These are phyloP conservation scores for Danaus melanippus DNA, from an alignment of 1,140 invertebrate genomes.

Conservation along the genomic window DNA sequence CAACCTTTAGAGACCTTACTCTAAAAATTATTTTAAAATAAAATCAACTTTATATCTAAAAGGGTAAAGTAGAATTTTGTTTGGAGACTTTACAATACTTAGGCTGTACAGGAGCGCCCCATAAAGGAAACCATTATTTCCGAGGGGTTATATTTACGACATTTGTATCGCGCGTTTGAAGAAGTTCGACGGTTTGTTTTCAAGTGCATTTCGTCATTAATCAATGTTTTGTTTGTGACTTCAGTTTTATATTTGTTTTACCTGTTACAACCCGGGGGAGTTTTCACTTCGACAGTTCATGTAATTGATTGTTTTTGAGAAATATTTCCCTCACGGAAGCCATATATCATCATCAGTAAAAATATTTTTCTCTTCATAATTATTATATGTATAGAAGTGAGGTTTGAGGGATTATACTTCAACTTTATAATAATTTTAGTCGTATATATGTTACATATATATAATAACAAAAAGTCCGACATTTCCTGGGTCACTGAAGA, in stretches of 20 bases:
- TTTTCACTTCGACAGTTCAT: constrained; percentile 57
- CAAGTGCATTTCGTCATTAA: constrained; percentile 71
- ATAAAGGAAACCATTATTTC: constrained; percentile 70
- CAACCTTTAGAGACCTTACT: constrained; percentile 39
- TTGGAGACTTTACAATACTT: constrained; percentile 18
- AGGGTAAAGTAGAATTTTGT: constrained; percentile 18
- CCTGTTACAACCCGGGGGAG: constrained; percentile 43
- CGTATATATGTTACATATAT: no score
- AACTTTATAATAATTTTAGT: not conserved
- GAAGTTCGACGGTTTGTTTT: constrained; percentile 71
- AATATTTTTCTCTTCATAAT: no score
- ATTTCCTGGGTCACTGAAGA: constrained; percentile 12
- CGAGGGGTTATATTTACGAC: constrained; percentile 60
- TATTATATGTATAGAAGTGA: not conserved
- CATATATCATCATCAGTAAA: no score
- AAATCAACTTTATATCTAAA: constrained; percentile 12
- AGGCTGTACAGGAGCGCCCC: constrained; percentile 17
- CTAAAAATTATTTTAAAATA: constrained; percentile 12
- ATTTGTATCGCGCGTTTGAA: constrained; percentile 70
- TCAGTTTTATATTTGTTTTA: constrained; percentile 61
- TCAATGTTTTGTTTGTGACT: constrained; percentile 65
- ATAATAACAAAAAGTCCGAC: constrained; percentile 9
- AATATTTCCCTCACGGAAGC: constrained; percentile 14
- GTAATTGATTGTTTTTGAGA: constrained; percentile 61
- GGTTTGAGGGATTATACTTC: not conserved